Evolutionary conservation across 2,113 vertebrate species (phyloP).

Genomic region (Andinoacara biseriatus): DNA sequence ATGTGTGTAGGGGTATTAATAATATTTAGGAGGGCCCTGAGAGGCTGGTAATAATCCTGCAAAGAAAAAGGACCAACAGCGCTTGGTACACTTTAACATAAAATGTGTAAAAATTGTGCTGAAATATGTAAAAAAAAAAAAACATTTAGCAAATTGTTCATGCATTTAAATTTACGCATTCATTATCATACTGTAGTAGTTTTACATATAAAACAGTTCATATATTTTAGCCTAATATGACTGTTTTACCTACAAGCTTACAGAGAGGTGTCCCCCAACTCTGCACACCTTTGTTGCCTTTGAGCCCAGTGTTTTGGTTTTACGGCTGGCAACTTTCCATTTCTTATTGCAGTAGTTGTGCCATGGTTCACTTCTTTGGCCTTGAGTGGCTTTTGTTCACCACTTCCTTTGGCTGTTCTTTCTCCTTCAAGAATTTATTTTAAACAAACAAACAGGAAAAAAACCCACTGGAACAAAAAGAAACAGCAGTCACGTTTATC

Average conservation of each 20-base stretch:
- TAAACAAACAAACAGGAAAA: not conserved
- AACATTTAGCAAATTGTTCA: not conserved
- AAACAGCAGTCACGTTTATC: not conserved
- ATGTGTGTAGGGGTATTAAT: not conserved
- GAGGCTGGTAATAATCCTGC: not conserved
- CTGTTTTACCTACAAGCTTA: not conserved
- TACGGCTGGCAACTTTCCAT: fast-evolving
- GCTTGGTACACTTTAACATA: not conserved
- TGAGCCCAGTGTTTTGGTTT: not conserved
- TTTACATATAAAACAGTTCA: not conserved
- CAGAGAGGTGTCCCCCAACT: too few species aligned
- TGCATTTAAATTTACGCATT: not conserved
- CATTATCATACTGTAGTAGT: not conserved
- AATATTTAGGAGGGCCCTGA: not conserved
- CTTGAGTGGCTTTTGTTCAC: not conserved
- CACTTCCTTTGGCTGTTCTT: not conserved
- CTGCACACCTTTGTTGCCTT: not conserved
- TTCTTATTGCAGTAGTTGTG: not conserved
- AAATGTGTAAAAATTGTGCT: not conserved
- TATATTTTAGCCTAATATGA: not conserved
- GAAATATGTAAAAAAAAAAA: not conserved
- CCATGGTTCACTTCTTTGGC: not conserved
- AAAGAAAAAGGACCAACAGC: not conserved
- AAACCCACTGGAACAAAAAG: not conserved
- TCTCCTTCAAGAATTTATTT: not conserved